Percentiles rank a stretch among this genome's conserved stretches.
Evolutionary conservation across 92 coral and sea anemone genomes (phyloP).

Genomic region (Nematostella vectensis): DNA sequence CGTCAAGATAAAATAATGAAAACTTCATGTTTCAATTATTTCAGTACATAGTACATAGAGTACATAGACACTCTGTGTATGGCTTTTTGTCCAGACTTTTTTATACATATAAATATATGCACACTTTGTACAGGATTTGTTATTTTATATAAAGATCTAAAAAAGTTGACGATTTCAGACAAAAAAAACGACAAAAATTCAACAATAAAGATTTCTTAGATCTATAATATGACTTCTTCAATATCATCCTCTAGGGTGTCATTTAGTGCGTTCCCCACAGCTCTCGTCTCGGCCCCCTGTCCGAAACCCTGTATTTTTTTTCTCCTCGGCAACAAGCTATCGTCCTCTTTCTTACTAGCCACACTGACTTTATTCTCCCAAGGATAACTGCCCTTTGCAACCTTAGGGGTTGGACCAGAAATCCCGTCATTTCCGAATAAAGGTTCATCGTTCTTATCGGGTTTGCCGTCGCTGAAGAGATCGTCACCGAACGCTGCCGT

Average conservation of each 20-base stretch:
- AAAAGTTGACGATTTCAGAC: no score
- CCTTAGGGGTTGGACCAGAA: not conserved
- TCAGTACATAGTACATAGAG: no score
- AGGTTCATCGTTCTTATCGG: slow-evolving; percentile 30
- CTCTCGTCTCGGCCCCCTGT: slow-evolving; percentile 60
- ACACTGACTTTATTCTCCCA: slow-evolving; percentile 68
- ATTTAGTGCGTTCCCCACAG: slow-evolving; percentile 56
- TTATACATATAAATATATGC: no score
- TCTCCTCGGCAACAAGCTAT: slow-evolving; percentile 55
- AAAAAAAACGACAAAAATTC: no score
- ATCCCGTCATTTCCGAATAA: slow-evolving; percentile 42
- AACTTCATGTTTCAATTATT: no score
- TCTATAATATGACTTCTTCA: slow-evolving; percentile 84
- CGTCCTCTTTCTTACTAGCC: slow-evolving; percentile 19
- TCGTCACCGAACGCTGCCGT: slow-evolving; percentile 62
- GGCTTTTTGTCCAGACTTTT: no score
- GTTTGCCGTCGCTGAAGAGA: slow-evolving; percentile 41
- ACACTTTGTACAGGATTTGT: no score
- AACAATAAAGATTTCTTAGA: slow-evolving; percentile 7
- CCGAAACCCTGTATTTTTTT: slow-evolving; percentile 42
- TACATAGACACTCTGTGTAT: no score
- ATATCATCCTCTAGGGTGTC: slow-evolving; percentile 79
- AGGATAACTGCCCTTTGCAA: slow-evolving; percentile 36
- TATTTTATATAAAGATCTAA: no score
- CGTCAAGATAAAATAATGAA: not conserved